Conservation (phyloP, 1,140 invertebrate species). For the Drosophila pseudoobscura region DNA sequence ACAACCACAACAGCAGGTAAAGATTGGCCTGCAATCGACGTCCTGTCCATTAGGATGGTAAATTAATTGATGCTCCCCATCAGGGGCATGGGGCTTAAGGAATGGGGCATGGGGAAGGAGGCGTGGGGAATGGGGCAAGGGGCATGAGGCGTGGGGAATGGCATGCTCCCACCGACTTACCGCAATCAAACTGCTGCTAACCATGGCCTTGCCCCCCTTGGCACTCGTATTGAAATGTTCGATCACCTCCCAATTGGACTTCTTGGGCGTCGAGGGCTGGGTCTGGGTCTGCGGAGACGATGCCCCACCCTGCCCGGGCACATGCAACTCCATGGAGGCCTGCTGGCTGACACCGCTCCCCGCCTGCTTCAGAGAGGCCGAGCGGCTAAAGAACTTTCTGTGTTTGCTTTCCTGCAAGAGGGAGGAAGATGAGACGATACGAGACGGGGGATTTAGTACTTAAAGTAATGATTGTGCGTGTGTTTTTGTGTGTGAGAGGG, state of each 20-base stretch:
- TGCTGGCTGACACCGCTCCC: conserved; percentile 58
- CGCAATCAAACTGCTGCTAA: conserved; percentile 85
- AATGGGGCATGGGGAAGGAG: too few relatives aligned
- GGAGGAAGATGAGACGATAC: too few relatives aligned
- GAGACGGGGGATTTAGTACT: not conserved
- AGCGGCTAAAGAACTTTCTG: conserved; percentile 78
- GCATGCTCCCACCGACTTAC: conserved; percentile 75
- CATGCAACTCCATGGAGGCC: conserved; percentile 76
- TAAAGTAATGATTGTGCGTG: conserved; percentile 38
- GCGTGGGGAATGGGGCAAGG: too few relatives aligned
- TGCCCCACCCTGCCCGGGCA: conserved; percentile 59
- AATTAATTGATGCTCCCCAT: conserved; percentile 70
- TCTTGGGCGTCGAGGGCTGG: conserved; percentile 87
- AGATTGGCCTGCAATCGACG: conserved; percentile 32
- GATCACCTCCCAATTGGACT: conserved; percentile 95
- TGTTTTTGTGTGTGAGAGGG: not conserved
- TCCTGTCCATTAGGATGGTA: conserved; percentile 64
- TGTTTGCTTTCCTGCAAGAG: conserved; percentile 52
- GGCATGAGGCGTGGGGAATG: too few relatives aligned
- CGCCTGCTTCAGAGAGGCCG: conserved; percentile 80
- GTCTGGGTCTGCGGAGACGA: conserved; percentile 82
- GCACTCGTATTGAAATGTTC: conserved; percentile 89
- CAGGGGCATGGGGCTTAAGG: too few relatives aligned
- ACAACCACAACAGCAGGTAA: not conserved
- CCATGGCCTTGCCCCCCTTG: conserved; percentile 84